Percentiles rank a stretch among this genome's conserved stretches.
These are phyloP conservation scores for Rhingia campestris DNA, from an alignment of 2,888 invertebrate genomes.

Conservation along the genomic window DNA sequence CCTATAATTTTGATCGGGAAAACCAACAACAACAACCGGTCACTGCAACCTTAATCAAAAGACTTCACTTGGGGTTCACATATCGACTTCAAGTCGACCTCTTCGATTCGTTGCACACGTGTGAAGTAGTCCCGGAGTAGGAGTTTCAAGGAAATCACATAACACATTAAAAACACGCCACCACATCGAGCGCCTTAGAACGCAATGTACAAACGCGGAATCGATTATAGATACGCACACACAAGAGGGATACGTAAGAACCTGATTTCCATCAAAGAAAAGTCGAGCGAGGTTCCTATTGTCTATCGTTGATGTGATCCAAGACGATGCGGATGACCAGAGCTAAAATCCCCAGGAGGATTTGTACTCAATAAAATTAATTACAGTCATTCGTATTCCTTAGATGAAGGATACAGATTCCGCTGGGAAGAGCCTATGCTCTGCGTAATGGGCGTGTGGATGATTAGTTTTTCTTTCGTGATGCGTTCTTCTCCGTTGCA, in stretches of 20 bases:
- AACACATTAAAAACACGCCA: constrained; percentile 19
- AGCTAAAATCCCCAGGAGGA: constrained; percentile 30
- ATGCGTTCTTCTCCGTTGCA: background rate
- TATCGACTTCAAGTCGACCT: background rate
- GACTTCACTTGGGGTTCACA: constrained; percentile 20
- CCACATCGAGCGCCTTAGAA: background rate
- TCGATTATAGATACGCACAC: constrained; percentile 15
- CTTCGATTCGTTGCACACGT: constrained; percentile 29
- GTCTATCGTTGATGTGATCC: constrained; percentile 14
- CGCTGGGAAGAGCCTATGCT: too few species aligned
- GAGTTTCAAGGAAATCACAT: background rate
- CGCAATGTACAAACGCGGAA: constrained; percentile 3
- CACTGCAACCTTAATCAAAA: constrained; percentile 13
- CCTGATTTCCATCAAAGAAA: constrained; percentile 35
- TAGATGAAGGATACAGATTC: constrained; percentile 36
- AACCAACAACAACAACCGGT: constrained; percentile 2
- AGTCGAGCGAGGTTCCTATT: constrained; percentile 7
- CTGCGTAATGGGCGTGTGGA: constrained; percentile 29
- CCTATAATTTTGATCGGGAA: constrained; percentile 22
- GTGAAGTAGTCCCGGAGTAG: constrained; percentile 19
- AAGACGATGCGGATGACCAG: background rate
- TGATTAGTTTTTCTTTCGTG: constrained; percentile 28
- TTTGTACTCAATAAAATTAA: constrained; percentile 21
- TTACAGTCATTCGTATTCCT: constrained; percentile 46
- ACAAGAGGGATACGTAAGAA: background rate